Base-by-base conservation (phyloP, 2,797 vertebrate genomes). In the Nyctibius grandis region DNA sequence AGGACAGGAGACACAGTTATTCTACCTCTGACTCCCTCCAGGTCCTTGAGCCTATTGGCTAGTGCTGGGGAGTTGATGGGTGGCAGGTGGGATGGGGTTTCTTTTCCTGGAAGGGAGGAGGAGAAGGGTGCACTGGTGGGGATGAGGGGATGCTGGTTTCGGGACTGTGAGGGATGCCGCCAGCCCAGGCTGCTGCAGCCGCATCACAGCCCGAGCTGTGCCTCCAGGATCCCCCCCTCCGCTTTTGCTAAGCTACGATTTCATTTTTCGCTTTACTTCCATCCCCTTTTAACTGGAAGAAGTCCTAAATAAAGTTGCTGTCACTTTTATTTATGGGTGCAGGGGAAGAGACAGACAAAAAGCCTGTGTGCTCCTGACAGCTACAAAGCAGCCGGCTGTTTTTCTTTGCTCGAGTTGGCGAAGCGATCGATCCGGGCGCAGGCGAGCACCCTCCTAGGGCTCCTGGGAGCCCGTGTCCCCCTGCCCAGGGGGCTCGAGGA, bases 281-380 rank as follows among this genome's bases (percentile, higher is more conserved):
- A 81, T 90, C 48, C 60, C 7, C 23, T 91, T 67, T 88, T 88
- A 90, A 93, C 88, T 91, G 90, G 93, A 88, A 95, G 82, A 96
- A 93, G 79, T 95, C 95, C 96, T 94, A 95, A 96, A 96, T 96
- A 96, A 96, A 96, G 94, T 92, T 93, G 92, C 88, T 91, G 90
- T 97, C 84, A 63, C 82, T 91, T 94, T 91, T 96, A 92, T 93
- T 97, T 96, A 95, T 87, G 88, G 70, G 78, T 3, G 7, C 26
- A 36, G 75, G 57, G 63, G 91, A 92, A 89, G 74, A 95, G 80
- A 82, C 0, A 2, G 86, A 96, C 95, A 87, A 94, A 89, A 94
- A 85, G 59, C 84, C 81, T 65, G 68, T 70, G 92, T 95, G 88
- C 84, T 95, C 63, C 88, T 93, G 92, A 94, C 88, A 94, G 86